Percentiles rank a stretch among this genome's conserved stretches.
Evolutionary conservation across 2,888 invertebrate species (phyloP).

Genomic region (Nasonovia ribisnigri): DNA sequence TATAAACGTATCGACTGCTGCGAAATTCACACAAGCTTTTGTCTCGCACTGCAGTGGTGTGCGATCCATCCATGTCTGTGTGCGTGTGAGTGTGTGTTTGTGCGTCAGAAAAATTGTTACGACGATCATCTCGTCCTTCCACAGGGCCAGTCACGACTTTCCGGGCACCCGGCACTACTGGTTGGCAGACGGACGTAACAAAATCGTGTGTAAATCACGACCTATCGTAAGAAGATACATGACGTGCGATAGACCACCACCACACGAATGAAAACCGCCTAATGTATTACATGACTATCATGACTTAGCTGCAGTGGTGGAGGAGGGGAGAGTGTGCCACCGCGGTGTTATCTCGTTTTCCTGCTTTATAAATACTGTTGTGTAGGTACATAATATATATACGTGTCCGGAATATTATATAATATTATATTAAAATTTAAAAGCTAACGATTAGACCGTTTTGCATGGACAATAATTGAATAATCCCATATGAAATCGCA

Average conservation of each 20-base stretch:
- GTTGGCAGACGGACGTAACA: slow-evolving; percentile 9
- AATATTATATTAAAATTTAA: not conserved
- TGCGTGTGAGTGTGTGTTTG: too few relatives aligned
- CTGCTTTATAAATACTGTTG: not conserved
- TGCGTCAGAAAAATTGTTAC: slow-evolving; percentile 4
- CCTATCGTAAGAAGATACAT: not conserved
- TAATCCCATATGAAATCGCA: not conserved
- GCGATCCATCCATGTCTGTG: not conserved
- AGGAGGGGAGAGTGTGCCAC: not conserved
- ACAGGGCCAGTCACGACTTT: slow-evolving; percentile 51
- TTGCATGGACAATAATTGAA: not conserved
- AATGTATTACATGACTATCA: not conserved
- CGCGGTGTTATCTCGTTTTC: not conserved
- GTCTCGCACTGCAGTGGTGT: not conserved
- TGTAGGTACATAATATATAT: not conserved
- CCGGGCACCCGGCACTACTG: not conserved
- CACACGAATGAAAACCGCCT: not conserved
- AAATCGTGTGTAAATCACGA: slow-evolving; percentile 46
- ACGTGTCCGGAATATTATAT: not conserved
- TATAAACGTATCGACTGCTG: not conserved
- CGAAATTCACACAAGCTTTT: not conserved
- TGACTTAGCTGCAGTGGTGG: not conserved
- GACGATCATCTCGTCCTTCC: slow-evolving; percentile 39
- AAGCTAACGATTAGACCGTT: not conserved
- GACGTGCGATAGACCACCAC: not conserved